These are phyloP conservation scores for Micromesistius poutassou DNA, from an alignment of 2,797 vertebrate genomes.

Conservation along the genomic window DNA sequence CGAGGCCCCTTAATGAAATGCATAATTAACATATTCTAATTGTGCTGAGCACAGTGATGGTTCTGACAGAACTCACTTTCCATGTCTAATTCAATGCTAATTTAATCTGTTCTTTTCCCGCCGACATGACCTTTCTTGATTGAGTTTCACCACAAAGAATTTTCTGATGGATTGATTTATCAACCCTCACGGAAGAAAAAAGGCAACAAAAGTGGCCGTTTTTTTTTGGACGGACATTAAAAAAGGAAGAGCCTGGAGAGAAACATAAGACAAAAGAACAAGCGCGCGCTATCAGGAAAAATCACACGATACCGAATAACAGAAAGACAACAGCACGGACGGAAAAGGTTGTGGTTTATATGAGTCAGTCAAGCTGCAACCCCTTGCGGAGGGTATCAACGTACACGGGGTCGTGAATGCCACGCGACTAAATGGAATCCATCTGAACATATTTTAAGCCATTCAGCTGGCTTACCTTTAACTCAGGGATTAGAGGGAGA, in stretches of 20 bases:
- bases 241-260: slow-evolving; percentile 24
- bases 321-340: neutral
- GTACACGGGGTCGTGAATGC: slow-evolving; percentile 45
- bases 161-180: slow-evolving; percentile 99
- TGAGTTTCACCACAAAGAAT: slow-evolving; percentile 99
- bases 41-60: slow-evolving; percentile 99
- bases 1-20: slow-evolving; percentile 99
- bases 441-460: slow-evolving; percentile 65
- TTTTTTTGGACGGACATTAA: slow-evolving; percentile 71
- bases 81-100: slow-evolving; percentile 99
- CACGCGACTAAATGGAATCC: slow-evolving; percentile 56
- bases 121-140: slow-evolving; percentile 99
- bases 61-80: slow-evolving; percentile 99
- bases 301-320: neutral
- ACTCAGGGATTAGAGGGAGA: slow-evolving; percentile 64
- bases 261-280: slow-evolving; percentile 28
- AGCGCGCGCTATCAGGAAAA: slow-evolving; percentile 47
- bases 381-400: slow-evolving; percentile 37
- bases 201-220: slow-evolving; percentile 97
- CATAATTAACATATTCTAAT: slow-evolving; percentile 99
- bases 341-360: neutral
- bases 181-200: slow-evolving; percentile 90
- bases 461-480: slow-evolving; percentile 64
- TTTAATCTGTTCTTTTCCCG: slow-evolving; percentile 99
- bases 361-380: neutral